Base-by-base conservation (phyloP, 2,113 vertebrate genomes). In the Trochalopteron elliotii region DNA sequence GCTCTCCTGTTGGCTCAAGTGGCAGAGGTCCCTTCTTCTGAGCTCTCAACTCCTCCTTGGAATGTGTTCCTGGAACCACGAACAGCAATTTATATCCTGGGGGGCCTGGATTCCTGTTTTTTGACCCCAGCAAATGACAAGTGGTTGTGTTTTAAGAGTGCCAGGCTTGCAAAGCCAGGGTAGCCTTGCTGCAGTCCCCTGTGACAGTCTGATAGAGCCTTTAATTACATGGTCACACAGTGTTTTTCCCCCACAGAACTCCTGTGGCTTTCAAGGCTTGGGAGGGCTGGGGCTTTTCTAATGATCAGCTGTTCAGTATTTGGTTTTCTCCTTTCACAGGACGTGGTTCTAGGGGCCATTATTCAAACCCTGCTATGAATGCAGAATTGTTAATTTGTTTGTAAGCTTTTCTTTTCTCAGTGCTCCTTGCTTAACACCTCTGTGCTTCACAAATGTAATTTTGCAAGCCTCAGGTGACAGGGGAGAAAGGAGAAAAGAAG, bases 261-360 rank as follows among this genome's bases (percentile, higher is more conserved):
- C 60, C 90, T 28, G 24, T 47, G 63, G 63, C 72, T 92, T 93
- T 85, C 64, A 87, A 47, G 56, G 52, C 55, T 93, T 52, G n/a
- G 56, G 80, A 83, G 90, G 80, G 56, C 63, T 80, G 35, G 21
- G 95, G 86, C 31, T 93, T 83, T 90, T 42, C 80, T 89, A 94
- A 92, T 77, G 89, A 96, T 57, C 89, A 95, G 90, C 80, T 95
- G 80, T 92, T 93, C 94, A 96, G 31, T 95, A 90, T 92, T 95
- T 94, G 80, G 35, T 87, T 94, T 92, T 94, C 76, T 89, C 80
- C 72, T 94, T 78, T 75, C 5, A 0, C 94, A 93, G 89, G 0
- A 0, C 86, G 60, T 68, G 60, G 37, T 93, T 94, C 92, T 76
- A 70, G 57, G 63, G 55, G 92, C 42, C 35, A n/a, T 95, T 92